Conservation (phyloP, 2,113 vertebrate genomes). For the Carassius carassius region DNA sequence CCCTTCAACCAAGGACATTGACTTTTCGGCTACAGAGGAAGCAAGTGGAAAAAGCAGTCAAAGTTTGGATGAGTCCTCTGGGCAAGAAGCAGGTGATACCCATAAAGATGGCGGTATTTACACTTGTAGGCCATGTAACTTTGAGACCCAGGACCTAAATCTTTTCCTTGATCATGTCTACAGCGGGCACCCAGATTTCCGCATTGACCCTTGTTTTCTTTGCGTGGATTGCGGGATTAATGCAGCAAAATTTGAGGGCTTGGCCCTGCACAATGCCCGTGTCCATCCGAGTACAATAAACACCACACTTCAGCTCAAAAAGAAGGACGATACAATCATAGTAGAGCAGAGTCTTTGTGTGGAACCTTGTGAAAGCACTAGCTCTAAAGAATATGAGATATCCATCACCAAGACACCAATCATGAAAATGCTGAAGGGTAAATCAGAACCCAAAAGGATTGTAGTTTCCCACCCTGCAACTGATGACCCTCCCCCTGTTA, state of each 20-base stretch:
- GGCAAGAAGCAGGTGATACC: conserved; percentile 64
- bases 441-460: conserved; percentile 90
- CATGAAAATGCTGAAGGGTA: conserved; percentile 96
- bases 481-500: conserved; percentile 73
- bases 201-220: conserved; percentile 84
- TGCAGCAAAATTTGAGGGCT: conserved; percentile 87
- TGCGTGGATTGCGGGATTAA: conserved; percentile 84
- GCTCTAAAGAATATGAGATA: conserved; percentile 81
- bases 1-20: conserved; percentile 59
- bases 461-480: conserved; percentile 75
- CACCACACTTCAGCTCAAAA: conserved; percentile 83
- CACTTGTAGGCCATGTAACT: conserved; percentile 87
- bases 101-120: conserved; percentile 77
- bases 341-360: conserved; percentile 84
- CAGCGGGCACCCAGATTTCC: conserved; percentile 87
- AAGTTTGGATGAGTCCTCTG: conserved; percentile 59
- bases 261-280: conserved; percentile 89
- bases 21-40: conserved; percentile 53
- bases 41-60: conserved; percentile 55
- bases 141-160: conserved; percentile 86
- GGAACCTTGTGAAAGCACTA: conserved; percentile 61
- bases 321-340: conserved; percentile 75
- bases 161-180: conserved; percentile 91
- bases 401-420: conserved; percentile 97
- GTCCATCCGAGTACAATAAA: conserved; percentile 76